Base-by-base conservation (phyloP, 2,888 invertebrate species). In the Ecliptopera silaceata region DNA sequence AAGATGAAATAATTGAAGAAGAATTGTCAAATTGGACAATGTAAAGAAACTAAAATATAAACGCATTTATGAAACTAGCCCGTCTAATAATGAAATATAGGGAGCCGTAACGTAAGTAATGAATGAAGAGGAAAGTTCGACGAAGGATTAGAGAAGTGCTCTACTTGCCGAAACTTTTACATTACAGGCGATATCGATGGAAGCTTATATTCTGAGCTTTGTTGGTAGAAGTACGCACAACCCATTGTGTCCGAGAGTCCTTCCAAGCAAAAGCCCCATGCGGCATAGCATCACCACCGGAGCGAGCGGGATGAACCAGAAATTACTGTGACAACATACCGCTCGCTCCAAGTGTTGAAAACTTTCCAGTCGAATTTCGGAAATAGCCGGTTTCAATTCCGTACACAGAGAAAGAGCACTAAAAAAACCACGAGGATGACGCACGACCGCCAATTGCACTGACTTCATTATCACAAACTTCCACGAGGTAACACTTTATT, bases 341-440 rank as follows among this genome's bases (percentile, higher is more conserved):
- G 73, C 78, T 79, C 78, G 80, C 81, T 79, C 76, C 78, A 78
- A 77, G 72, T 75, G 73, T 72, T 75, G 71, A 65, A 79, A 84
- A 84, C 72, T 81, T 84, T 75, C 79, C 61, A 82, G 79, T 84
- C 87, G 86, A 88, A 89, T 84, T 88, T 88, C 88, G 87, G 87
- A 91, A 88, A 82, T 81, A 80, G 81, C 74, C 74, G 74, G 76
- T 73, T 73, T 65, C 65, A 70, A 77, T 77, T 78, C 71, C 77
- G 72, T 75, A 70, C 85, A 84, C 80, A 74, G 76, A 79, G 72
- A 74, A 74, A 71, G 71, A 79, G 66, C 84, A 84, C 82, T 64
- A 72, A 70, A 67, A 67, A 29, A 41, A 48, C 17, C n/a, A 68
- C 61, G 54, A 64, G 56, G 66, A 64, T 66, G 70, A 74, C 70